These are phyloP conservation scores for Plectus sambesii DNA, from an alignment of 1,140 invertebrate species.

Conservation along the genomic window DNA sequence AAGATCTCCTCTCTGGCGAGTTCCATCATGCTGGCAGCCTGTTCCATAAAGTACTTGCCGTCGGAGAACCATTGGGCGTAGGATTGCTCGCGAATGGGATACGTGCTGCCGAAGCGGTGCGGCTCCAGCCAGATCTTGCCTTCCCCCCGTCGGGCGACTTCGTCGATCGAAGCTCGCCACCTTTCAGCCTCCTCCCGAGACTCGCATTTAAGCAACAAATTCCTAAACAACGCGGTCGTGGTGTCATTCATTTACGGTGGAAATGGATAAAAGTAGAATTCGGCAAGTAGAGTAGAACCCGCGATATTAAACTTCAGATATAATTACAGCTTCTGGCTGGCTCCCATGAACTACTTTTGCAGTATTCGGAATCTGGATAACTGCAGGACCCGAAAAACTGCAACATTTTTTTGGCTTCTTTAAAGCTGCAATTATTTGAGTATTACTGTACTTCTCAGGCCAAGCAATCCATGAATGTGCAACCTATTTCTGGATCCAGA, in stretches of 20 bases:
- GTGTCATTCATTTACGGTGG: background rate
- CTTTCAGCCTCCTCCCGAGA: slow-evolving; percentile 26
- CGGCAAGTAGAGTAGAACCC: no score
- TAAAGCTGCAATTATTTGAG: no score
- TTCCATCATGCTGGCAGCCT: slow-evolving; percentile 48
- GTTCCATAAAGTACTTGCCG: slow-evolving; percentile 49
- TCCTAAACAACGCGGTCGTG: no score
- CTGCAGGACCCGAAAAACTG: no score
- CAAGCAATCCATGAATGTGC: no score
- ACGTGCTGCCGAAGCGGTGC: slow-evolving; percentile 48
- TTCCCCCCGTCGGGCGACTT: slow-evolving; percentile 24
- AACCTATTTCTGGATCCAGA: no score
- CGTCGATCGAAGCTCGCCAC: slow-evolving; percentile 37
- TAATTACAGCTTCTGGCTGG: no score
- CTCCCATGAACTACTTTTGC: no score
- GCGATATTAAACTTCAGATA: no score
- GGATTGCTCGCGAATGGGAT: slow-evolving; percentile 46
- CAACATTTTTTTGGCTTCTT: no score
- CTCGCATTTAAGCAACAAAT: background rate
- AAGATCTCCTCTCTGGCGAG: slow-evolving; percentile 44
- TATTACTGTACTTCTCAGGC: no score
- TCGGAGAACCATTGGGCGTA: slow-evolving; percentile 52
- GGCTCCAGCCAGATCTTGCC: slow-evolving; percentile 31
- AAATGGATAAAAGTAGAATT: background rate
- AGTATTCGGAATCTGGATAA: no score